Evolutionary conservation across 2,797 vertebrate genomes (phyloP), one percentile per base, ranked within the genome.

Genomic region (Clarias platycephalus): DNA sequence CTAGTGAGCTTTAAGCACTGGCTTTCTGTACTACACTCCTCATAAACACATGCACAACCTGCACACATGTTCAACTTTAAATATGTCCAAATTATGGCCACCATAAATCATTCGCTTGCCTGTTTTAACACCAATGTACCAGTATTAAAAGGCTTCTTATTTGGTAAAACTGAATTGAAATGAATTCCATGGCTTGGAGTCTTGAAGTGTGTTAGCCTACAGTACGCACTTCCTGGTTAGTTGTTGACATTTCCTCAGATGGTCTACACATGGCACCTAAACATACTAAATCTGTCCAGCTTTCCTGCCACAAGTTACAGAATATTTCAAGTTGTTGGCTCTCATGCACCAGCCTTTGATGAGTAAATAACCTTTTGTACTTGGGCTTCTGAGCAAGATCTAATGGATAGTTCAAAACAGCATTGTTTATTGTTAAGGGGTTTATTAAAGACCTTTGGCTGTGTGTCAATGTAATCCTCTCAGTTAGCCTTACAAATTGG

Each of bases 21-120:
- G 87, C 77, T 88, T 87, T 79, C 72, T 76, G 85, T 81, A 24
- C 67, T 66, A 37, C 60, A 44, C 68, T 66, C 60, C 24, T 40
- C 64, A 80, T 13, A 84, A n/a, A 20, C 53, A 70, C 83, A 84
- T 67, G n/a, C 49, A 77, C 82, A 77, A 55, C 24, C 28, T 82
- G 81, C 79, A 84, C 85, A 85, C 70, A 75, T 84, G 85, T 85
- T 68, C 68, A 86, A 84, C 83, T 13, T 93, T 92, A 95, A 94
- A 95, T 94, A 90, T 93, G 91, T 95, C 93, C 90, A 94, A 94
- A 94, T 95, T 93, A 94, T 94, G 93, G 94, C 94, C 94, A 94
- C 93, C 93, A 95, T 95, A 94, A 94, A 95, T 95, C 94, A 94
- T 94, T 91, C 90, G 92, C 90, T 86, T 77, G 80, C 84, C 71